Percentiles rank a stretch among this genome's conserved stretches.
These are phyloP conservation scores for Oxyscelio sp. DNA, from an alignment of 2,888 invertebrate species.

Conservation along the genomic window DNA sequence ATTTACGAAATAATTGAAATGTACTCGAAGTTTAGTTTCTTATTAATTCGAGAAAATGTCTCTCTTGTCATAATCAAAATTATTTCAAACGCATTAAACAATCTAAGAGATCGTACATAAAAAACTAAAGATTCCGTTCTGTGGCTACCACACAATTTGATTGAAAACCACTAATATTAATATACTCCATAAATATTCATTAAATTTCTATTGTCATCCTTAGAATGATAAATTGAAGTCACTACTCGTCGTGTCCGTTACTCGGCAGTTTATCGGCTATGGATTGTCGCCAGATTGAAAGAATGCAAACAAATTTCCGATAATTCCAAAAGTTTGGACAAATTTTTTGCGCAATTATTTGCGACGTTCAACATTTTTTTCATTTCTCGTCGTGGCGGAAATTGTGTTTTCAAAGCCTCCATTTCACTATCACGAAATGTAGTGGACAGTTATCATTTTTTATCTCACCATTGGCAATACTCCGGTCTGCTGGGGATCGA, in stretches of 20 bases:
- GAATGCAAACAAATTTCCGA: slow-evolving; percentile 60
- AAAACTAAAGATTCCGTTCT: background rate
- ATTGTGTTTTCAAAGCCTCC: slow-evolving; percentile 52
- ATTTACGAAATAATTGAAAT: background rate
- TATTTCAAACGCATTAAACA: no score
- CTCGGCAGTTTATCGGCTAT: slow-evolving; percentile 46
- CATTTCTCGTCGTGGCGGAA: slow-evolving; percentile 32
- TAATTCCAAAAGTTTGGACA: slow-evolving; percentile 58
- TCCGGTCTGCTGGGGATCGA: slow-evolving; percentile 77
- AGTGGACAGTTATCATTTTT: slow-evolving; percentile 70
- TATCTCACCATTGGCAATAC: slow-evolving; percentile 70
- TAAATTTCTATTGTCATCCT: slow-evolving; percentile 57
- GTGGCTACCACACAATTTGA: slow-evolving; percentile 12
- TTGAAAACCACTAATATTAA: slow-evolving; percentile 32
- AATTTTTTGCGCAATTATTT: slow-evolving; percentile 60
- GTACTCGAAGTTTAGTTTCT: background rate
- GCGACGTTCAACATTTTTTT: slow-evolving; percentile 36
- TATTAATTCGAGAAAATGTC: background rate
- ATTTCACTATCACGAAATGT: slow-evolving; percentile 57
- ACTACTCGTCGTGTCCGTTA: slow-evolving; percentile 50
- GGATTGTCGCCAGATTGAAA: slow-evolving; percentile 45
- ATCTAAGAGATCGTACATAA: no score
- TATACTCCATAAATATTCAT: slow-evolving; percentile 44
- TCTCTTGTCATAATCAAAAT: background rate
- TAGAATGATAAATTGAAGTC: slow-evolving; percentile 57